phyloP scores from a whole-genome alignment of 2,888 invertebrate genomes.

The Panzeria rudis region DNA sequence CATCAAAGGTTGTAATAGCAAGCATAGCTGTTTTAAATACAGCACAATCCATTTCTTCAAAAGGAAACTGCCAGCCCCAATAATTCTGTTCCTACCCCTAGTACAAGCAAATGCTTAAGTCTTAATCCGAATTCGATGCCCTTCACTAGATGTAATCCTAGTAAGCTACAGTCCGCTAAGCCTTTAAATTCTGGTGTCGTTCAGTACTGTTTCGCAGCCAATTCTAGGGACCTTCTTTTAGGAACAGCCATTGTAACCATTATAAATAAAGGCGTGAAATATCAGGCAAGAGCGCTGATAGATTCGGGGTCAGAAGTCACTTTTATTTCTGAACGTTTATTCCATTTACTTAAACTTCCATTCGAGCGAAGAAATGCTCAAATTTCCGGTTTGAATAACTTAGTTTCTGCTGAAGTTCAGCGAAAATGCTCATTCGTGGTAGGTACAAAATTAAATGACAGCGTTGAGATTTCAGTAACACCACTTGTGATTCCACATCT shows the following conservation, averaged over 20 bases:
- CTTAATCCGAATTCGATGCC: not conserved
- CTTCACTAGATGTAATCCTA: not conserved
- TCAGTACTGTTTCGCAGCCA: not conserved
- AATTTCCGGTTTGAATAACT: not conserved
- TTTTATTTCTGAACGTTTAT: no score
- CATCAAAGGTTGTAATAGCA: no score
- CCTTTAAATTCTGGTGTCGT: no score
- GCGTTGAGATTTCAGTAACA: no score
- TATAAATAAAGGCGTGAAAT: no score
- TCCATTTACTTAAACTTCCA: no score
- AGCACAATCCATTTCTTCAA: not conserved
- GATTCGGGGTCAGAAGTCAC: no score
- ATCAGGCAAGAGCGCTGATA: no score
- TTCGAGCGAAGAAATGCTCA: not conserved
- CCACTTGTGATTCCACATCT: no score
- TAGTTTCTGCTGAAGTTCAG: not conserved
- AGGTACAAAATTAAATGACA: not conserved
- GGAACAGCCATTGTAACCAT: slow-evolving; percentile 24
- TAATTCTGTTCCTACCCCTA: not conserved
- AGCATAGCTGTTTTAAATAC: no score
- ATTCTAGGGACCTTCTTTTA: not conserved
- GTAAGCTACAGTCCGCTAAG: not conserved
- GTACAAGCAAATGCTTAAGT: not conserved
- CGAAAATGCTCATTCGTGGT: not conserved
- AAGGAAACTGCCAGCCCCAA: not conserved